These are phyloP conservation scores for Cryptus armator DNA, from an alignment of 2,888 invertebrate genomes.

Conservation along the genomic window DNA sequence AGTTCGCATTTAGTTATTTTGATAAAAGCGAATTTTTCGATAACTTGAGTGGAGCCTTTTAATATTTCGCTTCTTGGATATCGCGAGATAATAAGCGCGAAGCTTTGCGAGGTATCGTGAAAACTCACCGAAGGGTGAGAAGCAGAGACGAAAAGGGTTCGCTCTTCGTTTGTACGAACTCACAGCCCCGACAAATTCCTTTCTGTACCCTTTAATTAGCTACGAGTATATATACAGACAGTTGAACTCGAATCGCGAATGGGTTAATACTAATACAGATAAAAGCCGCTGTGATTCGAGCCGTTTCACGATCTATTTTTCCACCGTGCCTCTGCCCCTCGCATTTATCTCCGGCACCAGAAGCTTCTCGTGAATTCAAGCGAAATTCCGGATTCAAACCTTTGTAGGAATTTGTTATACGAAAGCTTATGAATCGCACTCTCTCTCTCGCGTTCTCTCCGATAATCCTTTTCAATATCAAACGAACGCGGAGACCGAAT, in stretches of 20 bases:
- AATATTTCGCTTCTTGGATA: constrained; percentile 20
- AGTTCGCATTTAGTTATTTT: background rate
- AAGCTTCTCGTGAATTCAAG: constrained; percentile 10
- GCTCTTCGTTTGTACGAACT: constrained; percentile 8
- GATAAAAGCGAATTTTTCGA: constrained; percentile 9
- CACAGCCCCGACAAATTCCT: constrained; percentile 22
- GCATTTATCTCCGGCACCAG: constrained; percentile 17
- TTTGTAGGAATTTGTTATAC: constrained; percentile 47
- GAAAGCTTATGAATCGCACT: constrained; percentile 34
- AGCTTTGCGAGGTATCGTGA: constrained; percentile 20
- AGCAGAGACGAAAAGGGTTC: constrained; percentile 28
- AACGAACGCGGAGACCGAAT: constrained; percentile 7
- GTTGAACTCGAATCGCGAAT: constrained; percentile 2
- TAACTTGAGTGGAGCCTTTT: background rate
- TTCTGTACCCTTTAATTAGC: constrained; percentile 36
- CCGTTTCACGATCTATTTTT: constrained; percentile 21
- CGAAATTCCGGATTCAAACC: constrained; percentile 30
- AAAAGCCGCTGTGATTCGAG: constrained; percentile 31
- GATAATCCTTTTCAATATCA: constrained; percentile 55
- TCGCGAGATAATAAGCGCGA: constrained; percentile 24
- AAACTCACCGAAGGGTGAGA: constrained; percentile 9
- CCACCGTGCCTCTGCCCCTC: constrained; percentile 4
- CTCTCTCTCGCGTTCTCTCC: background rate
- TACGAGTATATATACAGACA: constrained; percentile 12
- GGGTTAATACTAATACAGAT: constrained; percentile 29